Evolutionary conservation across 2,888 invertebrate species (phyloP).

Genomic region (Eupithecia inturbata): DNA sequence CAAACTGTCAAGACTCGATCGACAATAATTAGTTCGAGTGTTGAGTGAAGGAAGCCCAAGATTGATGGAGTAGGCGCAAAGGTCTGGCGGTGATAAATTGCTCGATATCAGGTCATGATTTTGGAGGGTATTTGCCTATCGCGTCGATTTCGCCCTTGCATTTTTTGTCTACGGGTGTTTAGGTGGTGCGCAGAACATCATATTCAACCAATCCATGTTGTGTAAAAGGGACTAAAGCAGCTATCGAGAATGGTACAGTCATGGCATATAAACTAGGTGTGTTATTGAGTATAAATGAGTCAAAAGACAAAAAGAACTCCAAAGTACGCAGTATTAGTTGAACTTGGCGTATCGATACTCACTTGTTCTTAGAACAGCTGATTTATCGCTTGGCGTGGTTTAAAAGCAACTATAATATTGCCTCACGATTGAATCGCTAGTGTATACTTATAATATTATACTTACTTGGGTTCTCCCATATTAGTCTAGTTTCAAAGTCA

Average conservation of each 20-base stretch:
- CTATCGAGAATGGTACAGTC: neutral
- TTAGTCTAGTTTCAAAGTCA: too few relatives aligned
- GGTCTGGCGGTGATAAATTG: constrained; percentile 83
- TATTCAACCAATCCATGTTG: neutral
- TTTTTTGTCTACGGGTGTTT: constrained; percentile 58
- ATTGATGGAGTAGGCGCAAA: constrained; percentile 79
- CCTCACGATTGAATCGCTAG: too few relatives aligned
- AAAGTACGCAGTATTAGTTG: too few relatives aligned
- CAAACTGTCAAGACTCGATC: constrained; percentile 74
- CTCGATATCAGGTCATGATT: constrained; percentile 82
- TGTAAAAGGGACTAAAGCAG: neutral
- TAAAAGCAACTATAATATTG: too few relatives aligned
- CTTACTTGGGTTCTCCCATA: too few relatives aligned
- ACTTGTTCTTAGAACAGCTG: too few relatives aligned
- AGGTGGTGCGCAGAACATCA: constrained; percentile 2
- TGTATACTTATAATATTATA: too few relatives aligned
- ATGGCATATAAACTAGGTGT: neutral
- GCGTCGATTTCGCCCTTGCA: constrained; percentile 62
- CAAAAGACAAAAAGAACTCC: too few relatives aligned
- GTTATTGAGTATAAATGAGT: too few relatives aligned
- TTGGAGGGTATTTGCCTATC: constrained; percentile 80
- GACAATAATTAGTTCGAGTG: constrained; percentile 81
- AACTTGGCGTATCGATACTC: too few relatives aligned
- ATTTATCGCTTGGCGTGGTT: too few relatives aligned
- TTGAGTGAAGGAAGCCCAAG: constrained; percentile 78